Base-by-base conservation (phyloP, 1,140 invertebrate species). In the Battus philenor region DNA sequence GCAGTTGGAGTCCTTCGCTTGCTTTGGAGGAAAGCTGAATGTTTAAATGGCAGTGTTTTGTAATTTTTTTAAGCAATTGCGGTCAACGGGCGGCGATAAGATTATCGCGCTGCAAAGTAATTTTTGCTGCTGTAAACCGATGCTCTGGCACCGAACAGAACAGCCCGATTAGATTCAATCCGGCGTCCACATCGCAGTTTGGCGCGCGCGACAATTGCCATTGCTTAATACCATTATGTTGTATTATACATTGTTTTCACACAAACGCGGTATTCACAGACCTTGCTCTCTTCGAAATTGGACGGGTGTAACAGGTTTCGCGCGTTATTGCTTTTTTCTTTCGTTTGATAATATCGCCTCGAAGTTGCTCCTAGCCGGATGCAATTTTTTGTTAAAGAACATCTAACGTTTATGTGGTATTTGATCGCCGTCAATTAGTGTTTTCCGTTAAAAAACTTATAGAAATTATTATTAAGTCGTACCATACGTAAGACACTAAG, bases 1-100 rank as follows among this genome's bases (percentile, higher is more conserved):
- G 68, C 75, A 78, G 71, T 67, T 61, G 61, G 66, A 78, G 81
- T 82, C 81, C 78, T 82, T 82, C 78, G 71, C 54, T 68, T 48
- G 54, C 56, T 54, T 66, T 50, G 68, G 62, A 72, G 78, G 77
- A 85, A 82, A 79, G 78, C 69, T 68, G 68, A 57, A 75, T 68
- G 68, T 75, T 82, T 75, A 72, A 66, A 66, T 69, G 61, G 53
- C 44, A 15, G 0, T 46, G 63, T 76, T 72, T 81, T 65, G 65
- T 57, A 77, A 73, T 61, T 58, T 41, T 32, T 50, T 47, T 53
- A 44, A 48, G 59, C 59, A 63, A 65, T 66, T 46, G 46, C 39
- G 26, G 31, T 31, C 15, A 46, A 47, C 49, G 44, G 50, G 48
- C 41, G 47, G 47, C 51, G 49, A 69, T 64, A 60, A 38, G 58